phyloP scores from a whole-genome alignment of 2,797 vertebrate species.

The Mus caroli region DNA sequence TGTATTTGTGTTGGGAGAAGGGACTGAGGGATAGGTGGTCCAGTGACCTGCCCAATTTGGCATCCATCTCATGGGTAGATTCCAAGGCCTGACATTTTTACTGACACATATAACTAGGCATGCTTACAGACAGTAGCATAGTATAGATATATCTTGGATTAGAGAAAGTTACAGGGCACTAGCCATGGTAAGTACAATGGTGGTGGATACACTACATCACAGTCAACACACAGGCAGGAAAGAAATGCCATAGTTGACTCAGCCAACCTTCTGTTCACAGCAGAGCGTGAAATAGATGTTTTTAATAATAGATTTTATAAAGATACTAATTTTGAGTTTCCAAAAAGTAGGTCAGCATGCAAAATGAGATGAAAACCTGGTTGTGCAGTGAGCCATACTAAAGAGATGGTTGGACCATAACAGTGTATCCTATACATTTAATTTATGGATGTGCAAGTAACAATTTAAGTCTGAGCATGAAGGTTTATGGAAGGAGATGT shows the following conservation, averaged over 20 bases:
- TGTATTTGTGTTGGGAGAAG: too few species aligned
- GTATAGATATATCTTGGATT: background rate
- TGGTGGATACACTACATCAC: background rate
- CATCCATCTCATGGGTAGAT: background rate
- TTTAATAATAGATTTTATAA: conserved; percentile 12
- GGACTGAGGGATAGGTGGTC: too few species aligned
- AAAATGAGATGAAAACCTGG: background rate
- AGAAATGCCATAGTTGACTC: background rate
- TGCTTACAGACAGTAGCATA: background rate
- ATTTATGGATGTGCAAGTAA: background rate
- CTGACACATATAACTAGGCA: background rate
- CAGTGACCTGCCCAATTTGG: background rate
- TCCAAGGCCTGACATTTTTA: background rate
- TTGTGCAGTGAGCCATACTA: background rate
- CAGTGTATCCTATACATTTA: background rate
- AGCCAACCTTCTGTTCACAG: background rate
- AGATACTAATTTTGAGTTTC: background rate
- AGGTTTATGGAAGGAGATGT: background rate
- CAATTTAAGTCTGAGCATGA: background rate
- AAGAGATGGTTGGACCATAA: background rate
- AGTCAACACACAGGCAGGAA: background rate
- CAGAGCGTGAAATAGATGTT: background rate
- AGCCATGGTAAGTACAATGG: background rate
- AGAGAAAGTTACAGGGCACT: background rate
- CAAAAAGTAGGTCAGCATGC: background rate